Evolutionary conservation across 2,888 invertebrate species (phyloP).

Genomic region (Amaurobius ferox): DNA sequence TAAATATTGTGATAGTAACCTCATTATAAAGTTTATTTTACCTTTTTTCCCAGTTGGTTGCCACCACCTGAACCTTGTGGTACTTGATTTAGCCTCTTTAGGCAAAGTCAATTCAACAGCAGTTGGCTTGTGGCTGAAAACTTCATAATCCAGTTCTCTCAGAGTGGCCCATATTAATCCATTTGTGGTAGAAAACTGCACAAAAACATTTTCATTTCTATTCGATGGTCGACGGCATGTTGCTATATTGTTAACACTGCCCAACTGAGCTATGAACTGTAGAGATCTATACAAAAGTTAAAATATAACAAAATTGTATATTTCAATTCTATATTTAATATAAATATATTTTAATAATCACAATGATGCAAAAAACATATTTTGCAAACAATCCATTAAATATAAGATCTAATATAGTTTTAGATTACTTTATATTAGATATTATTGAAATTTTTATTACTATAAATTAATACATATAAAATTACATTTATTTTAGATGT

Average conservation of each 20-base stretch:
- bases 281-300: constrained; percentile 71
- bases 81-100: constrained; percentile 76
- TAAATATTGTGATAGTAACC: too few relatives aligned
- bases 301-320: too few relatives aligned
- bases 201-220: constrained; percentile 77
- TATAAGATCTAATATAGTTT: too few relatives aligned
- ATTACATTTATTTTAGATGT: too few relatives aligned
- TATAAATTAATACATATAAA: too few relatives aligned
- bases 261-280: constrained; percentile 77
- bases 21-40: too few relatives aligned
- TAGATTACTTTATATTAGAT: too few relatives aligned
- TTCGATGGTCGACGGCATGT: constrained; percentile 75
- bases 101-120: constrained; percentile 77
- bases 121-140: constrained; percentile 75
- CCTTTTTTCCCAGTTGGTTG: constrained; percentile 75
- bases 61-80: constrained; percentile 78
- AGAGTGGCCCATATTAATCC: constrained; percentile 77
- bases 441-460: too few relatives aligned
- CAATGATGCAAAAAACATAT: too few relatives aligned
- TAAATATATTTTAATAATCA: too few relatives aligned
- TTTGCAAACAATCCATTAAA: too few relatives aligned
- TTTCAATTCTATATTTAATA: neutral
- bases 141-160: constrained; percentile 76
- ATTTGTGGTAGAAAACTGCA: constrained; percentile 77
- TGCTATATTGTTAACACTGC: constrained; percentile 75